Evolutionary conservation across 2,888 invertebrate genomes (phyloP), one percentile per base, ranked within the genome.

Genomic region (Branchipolynoe longqiensis): DNA sequence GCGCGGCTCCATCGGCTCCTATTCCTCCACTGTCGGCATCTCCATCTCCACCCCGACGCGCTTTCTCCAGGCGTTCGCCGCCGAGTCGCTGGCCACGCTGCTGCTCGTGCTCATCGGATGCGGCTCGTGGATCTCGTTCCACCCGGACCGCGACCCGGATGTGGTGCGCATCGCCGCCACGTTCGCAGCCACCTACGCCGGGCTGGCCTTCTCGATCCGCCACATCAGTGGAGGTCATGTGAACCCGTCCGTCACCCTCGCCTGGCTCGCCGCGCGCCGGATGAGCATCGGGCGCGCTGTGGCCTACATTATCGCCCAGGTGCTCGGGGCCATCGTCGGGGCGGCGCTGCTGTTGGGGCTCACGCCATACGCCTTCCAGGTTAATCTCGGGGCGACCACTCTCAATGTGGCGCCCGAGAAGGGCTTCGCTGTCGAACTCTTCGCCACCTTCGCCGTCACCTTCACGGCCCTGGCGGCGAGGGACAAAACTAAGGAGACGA

Each of bases 161-260:
- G 62, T 84, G 36, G 41, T 73, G n/a, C 96, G 97, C 90, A 97
- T 98, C 89, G 96, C 97, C 22, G 95, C 98, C 87, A 96, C 97
- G 90, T 98, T 98, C 94, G 98, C 98, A 54, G 95, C 98, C 82
- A 95, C 96, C 84, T 97, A 98, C 85, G 97, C 96, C 8, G 96
- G 97, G 86, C 95, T 98, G 91, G 98, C 92, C 83, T 95, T 97
- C 97, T 95, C 96, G 83, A 95, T 97, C 89, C 97, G 97, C 2
- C 97, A 97, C 94, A 95, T 97, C 84, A 97, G 97, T 86, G 98
- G 98, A 0, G 97, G 97, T 18, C 98, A 98, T 94, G 95, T 98
- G 87, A 98, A 98, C 95, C 98, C 98, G 0, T 98, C 98, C 0
- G 97, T 98, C 62, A 98, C 98, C 4, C 81, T 97, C 87, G 97